Conservation (phyloP, 1,140 invertebrate species). For the Anastatus disparis region DNA sequence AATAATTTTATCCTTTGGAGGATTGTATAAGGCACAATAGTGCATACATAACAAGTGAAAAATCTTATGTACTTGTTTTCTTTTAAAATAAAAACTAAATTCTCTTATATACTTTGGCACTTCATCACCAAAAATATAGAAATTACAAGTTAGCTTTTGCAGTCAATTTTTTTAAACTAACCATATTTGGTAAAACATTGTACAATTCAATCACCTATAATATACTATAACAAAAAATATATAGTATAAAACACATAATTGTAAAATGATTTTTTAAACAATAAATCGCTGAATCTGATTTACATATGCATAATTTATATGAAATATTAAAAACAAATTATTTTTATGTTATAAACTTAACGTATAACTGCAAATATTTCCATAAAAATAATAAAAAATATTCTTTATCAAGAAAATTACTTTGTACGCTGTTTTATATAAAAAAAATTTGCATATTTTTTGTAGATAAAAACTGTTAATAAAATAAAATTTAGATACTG, state of each 20-base stretch:
- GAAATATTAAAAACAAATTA: conserved; percentile 9
- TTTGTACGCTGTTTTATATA: conserved; percentile 20
- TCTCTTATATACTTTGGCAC: conserved; percentile 35
- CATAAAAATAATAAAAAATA: conserved; percentile 39
- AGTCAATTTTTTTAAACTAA: conserved; percentile 32
- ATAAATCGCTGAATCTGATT: not conserved
- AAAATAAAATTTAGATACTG: conserved; percentile 29
- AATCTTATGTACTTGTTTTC: conserved; percentile 9
- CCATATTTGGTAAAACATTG: conserved; percentile 23
- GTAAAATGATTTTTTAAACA: not conserved
- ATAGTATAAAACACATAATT: conserved; percentile 19
- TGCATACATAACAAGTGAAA: conserved; percentile 36
- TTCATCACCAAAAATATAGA: conserved; percentile 23
- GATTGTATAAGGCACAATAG: conserved; percentile 25
- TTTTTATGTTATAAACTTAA: not conserved
- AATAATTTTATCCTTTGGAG: conserved; percentile 16
- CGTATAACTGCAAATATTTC: conserved; percentile 3
- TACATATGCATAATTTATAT: not conserved
- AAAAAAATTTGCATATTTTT: conserved; percentile 34
- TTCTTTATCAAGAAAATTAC: conserved; percentile 19
- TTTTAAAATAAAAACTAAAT: conserved; percentile 23
- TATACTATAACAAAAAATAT: too few relatives aligned
- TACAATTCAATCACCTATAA: conserved; percentile 22
- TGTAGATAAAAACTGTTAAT: conserved; percentile 39
- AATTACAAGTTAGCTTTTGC: conserved; percentile 31